Evolutionary conservation across 2,888 invertebrate genomes (phyloP).

Genomic region (Hipparchia semele): DNA sequence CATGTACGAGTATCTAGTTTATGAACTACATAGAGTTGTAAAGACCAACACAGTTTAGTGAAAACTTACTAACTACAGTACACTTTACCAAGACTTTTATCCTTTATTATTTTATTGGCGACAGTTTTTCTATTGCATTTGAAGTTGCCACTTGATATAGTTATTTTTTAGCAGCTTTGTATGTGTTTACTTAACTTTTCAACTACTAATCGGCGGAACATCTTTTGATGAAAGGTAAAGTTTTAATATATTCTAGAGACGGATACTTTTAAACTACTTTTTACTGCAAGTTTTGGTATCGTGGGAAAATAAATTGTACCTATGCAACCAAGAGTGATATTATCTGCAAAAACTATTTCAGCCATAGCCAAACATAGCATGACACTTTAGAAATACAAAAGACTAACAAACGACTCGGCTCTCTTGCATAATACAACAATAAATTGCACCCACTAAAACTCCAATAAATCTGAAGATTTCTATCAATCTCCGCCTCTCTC

Average conservation of each 20-base stretch:
- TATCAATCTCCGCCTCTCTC: slow-evolving; percentile 31
- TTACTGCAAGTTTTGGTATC: no score
- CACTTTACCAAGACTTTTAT: no score
- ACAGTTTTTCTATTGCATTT: background rate
- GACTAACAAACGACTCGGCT: background rate
- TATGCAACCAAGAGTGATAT: background rate
- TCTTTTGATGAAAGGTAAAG: no score
- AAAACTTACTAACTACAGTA: background rate
- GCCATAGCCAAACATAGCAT: background rate
- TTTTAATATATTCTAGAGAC: no score
- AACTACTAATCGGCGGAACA: no score
- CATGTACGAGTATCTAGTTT: background rate
- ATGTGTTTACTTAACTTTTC: no score
- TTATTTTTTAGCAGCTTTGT: no score
- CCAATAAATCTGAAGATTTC: slow-evolving; percentile 28
- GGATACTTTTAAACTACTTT: no score
- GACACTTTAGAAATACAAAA: background rate
- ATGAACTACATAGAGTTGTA: background rate
- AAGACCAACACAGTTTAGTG: background rate
- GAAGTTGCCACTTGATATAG: no score
- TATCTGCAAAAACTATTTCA: background rate
- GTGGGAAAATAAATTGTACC: no score
- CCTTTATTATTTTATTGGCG: background rate
- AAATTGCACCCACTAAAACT: slow-evolving; percentile 4
- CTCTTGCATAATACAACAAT: slow-evolving; percentile 16